A percentile compares a stretch with the other conserved stretches of the same genome.
Conservation (phyloP, 2,113 vertebrate species). For the Rhagologus leucostigma region DNA sequence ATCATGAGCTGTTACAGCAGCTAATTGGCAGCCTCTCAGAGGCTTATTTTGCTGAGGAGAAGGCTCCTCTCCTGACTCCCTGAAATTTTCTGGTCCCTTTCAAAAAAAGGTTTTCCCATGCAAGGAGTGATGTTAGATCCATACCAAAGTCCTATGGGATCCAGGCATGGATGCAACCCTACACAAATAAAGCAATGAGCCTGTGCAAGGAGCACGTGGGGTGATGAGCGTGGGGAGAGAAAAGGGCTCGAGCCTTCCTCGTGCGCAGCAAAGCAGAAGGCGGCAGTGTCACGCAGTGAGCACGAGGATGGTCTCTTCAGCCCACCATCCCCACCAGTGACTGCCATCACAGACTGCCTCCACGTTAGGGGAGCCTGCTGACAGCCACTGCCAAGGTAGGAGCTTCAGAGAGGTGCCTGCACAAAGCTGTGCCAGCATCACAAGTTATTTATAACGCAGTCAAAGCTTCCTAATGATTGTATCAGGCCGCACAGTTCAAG, state of each 20-base stretch:
- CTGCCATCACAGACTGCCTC: neutral
- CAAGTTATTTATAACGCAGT: neutral
- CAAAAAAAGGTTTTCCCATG: neutral
- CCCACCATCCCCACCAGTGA: neutral
- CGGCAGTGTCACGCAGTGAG: rapidly evolving
- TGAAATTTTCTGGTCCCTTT: neutral
- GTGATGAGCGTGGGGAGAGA: neutral
- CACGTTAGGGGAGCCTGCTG: rapidly evolving
- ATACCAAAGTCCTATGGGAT: neutral
- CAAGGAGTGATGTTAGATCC: neutral
- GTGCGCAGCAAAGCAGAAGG: neutral
- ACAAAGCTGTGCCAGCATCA: neutral
- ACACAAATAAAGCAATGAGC: neutral
- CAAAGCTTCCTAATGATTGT: neutral
- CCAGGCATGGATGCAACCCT: neutral
- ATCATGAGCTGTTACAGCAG: neutral
- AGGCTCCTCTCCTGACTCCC: neutral
- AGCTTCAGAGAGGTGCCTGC: neutral
- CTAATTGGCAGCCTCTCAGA: neutral
- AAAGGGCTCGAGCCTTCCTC: neutral
- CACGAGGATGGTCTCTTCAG: neutral
- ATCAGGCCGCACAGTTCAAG: neutral
- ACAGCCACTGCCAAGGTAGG: neutral
- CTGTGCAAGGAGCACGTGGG: rapidly evolving
- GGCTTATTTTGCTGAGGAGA: neutral